These are phyloP conservation scores for Urocitellus parryii DNA, from an alignment of 2,113 vertebrate genomes.

Conservation along the genomic window DNA sequence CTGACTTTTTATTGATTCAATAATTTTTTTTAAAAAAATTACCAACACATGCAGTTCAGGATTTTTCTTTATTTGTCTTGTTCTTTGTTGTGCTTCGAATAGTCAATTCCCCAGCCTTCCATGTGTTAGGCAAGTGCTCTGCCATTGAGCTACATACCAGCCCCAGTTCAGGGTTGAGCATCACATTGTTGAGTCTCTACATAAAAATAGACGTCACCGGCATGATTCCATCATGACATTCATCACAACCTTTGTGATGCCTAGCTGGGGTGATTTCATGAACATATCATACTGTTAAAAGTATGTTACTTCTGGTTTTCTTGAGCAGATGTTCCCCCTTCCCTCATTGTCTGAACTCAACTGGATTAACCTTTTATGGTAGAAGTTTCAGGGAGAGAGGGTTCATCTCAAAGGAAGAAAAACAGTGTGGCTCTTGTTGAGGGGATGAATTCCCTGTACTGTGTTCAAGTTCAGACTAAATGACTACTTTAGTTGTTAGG, in stretches of 20 bases:
- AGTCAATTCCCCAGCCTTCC: background rate
- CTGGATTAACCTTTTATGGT: background rate
- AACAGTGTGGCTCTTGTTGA: background rate
- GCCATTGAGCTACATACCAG: background rate
- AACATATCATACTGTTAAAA: background rate
- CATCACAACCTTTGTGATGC: background rate
- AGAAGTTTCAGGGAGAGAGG: background rate
- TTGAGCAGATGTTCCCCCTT: background rate
- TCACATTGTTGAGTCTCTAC: background rate
- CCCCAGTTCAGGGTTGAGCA: background rate
- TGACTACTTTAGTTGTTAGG: background rate
- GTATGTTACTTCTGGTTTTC: background rate
- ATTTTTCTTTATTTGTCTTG: background rate
- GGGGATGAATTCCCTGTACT: background rate
- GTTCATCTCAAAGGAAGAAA: constrained; percentile 16
- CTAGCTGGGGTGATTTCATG: background rate
- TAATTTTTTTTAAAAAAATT: background rate
- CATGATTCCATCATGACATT: background rate
- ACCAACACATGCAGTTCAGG: background rate
- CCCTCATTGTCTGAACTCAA: background rate
- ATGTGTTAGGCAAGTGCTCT: background rate
- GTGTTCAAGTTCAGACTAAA: constrained; percentile 56
- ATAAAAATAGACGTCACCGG: background rate
- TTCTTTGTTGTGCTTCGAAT: background rate
- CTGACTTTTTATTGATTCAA: constrained; percentile 7